Evolutionary conservation across 2,113 vertebrate species (phyloP), one percentile per base, ranked within the genome.

Genomic region (Clarias batrachus): DNA sequence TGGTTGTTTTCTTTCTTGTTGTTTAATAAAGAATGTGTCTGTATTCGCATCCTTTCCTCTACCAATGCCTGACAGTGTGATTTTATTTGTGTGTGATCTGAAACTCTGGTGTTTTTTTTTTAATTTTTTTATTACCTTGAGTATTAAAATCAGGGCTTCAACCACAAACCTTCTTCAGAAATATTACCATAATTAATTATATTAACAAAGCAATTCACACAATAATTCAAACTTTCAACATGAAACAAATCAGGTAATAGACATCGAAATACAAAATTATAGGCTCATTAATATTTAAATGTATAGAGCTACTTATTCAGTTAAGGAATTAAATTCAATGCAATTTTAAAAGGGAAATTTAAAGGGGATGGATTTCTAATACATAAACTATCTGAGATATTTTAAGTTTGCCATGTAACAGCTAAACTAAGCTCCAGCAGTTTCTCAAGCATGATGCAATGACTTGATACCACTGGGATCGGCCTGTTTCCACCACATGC

Each of bases 381-480:
- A 48, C 41, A 76, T 11, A 7, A 13, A 52, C 21, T 25, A 25
- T 52, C 21, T 52, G 23, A 76, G 23, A 76, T 76, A 54, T 76
- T 52, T 76, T 52, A n/a, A 23, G 73, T 25, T 52, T 52, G 73
- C 12, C 21, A 52, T 52, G 41, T 76, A n/a, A 76, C 11, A 14
- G 73, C 73, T 76, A 76, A 76, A 76, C 23, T 52, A 12, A 76
- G 73, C 41, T 52, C 41, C 73, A 76, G 71, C 71, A 74, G 73
- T 76, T n/a, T 41, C 41, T 76, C 73, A n/a, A 76, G 41, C 41
- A 56, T 78, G 48, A 66, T 52, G 41, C 33, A 48, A 41, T 82
- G 17, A 82, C 23, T 4, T 16, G 62, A 82, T 52, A 14, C 23
- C 37, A 66, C 48, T 62, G 66, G 25, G 60, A 66, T 25, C 7